phyloP scores from a whole-genome alignment of 2,113 vertebrate species.

The Pteruthius melanotis region DNA sequence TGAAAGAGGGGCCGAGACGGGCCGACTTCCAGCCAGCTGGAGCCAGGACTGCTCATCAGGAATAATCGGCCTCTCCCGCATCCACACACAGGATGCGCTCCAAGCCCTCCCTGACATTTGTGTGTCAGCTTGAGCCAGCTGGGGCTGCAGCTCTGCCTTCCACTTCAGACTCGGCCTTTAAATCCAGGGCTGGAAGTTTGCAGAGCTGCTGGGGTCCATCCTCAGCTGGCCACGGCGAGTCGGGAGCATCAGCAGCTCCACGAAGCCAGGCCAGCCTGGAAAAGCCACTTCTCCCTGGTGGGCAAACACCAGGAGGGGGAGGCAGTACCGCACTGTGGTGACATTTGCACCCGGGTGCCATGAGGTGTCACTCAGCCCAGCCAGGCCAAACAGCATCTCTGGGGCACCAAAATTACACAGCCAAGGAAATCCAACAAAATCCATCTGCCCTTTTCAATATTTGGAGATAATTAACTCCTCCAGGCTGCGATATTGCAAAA shows the following conservation, averaged over 20 bases:
- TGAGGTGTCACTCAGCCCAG: slow-evolving; percentile 15
- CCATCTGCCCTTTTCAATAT: slow-evolving; percentile 58
- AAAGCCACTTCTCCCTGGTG: not conserved
- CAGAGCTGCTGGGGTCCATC: fast-evolving
- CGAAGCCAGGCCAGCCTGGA: not conserved
- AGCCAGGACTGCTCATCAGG: not conserved
- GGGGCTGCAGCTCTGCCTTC: not conserved
- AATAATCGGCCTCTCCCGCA: not conserved
- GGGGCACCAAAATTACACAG: slow-evolving; percentile 45
- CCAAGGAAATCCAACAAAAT: slow-evolving; percentile 46
- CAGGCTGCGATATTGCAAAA: slow-evolving; percentile 31
- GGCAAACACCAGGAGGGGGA: slow-evolving; percentile 2
- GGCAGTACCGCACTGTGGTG: not conserved
- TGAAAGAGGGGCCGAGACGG: not conserved
- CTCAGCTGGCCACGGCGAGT: not conserved
- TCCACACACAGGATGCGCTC: not conserved
- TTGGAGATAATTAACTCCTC: slow-evolving; percentile 66
- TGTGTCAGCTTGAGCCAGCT: not conserved
- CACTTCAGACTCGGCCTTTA: not conserved
- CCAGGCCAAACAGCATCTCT: slow-evolving; percentile 44
- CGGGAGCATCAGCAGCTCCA: not conserved
- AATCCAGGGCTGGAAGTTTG: not conserved
- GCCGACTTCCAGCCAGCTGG: not conserved
- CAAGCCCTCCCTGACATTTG: not conserved
- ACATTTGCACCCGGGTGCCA: slow-evolving; percentile 19